Percentiles rank a stretch among this genome's conserved stretches.
phyloP scores from a whole-genome alignment of 1,140 invertebrate genomes.

The Eumaeus atala region DNA sequence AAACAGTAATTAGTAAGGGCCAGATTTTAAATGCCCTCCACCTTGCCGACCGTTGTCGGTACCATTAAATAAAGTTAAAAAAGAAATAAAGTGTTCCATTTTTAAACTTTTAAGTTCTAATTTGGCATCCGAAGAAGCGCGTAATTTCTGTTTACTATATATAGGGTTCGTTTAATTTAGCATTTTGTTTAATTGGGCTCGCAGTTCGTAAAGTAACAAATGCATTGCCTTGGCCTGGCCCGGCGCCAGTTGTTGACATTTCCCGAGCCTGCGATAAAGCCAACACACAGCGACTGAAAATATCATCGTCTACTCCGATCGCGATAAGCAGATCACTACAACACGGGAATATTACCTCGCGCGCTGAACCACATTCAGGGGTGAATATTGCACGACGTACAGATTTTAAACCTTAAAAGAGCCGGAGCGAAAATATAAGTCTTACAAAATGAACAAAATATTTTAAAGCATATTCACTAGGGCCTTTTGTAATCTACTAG shows the following conservation, averaged over 20 bases:
- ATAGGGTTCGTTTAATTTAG: background rate
- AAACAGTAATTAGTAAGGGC: too few species aligned
- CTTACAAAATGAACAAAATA: constrained; percentile 8
- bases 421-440: background rate
- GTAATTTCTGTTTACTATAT: background rate
- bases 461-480: too few species aligned
- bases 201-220: constrained; percentile 16
- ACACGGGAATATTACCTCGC: constrained; percentile 18
- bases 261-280: constrained; percentile 20
- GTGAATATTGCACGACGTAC: constrained; percentile 1
- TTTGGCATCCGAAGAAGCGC: background rate
- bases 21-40: too few species aligned
- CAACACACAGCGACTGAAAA: constrained; percentile 17
- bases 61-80: too few species aligned
- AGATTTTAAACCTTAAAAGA: constrained; percentile 8
- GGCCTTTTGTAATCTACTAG: too few species aligned
- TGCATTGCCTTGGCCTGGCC: constrained; percentile 22
- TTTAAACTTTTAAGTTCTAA: too few species aligned
- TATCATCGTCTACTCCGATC: constrained; percentile 23
- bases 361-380: constrained; percentile 4
- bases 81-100: too few species aligned
- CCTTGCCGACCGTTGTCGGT: too few species aligned
- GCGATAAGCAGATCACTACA: constrained; percentile 26
- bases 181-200: constrained; percentile 16
- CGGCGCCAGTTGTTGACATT: constrained; percentile 25